Evolutionary conservation across 64 coral and sea anemone species (phyloP).

Genomic region (Stylophora pistillata): DNA sequence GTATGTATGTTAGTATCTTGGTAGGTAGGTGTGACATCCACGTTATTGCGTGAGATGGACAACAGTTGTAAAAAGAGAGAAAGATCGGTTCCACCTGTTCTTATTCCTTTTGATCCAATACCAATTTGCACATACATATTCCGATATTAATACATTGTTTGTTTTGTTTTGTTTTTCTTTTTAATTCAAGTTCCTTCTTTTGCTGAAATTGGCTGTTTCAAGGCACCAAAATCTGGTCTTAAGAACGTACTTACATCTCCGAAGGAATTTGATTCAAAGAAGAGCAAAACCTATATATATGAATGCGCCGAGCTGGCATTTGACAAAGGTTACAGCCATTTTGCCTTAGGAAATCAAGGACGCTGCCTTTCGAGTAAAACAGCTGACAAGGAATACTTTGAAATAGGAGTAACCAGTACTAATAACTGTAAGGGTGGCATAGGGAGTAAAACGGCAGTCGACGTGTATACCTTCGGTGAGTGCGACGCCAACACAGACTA

Average conservation of each 20-base stretch:
- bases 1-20: too few relatives aligned
- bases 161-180: too few relatives aligned
- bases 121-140: too few relatives aligned
- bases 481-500: neutral
- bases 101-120: too few relatives aligned
- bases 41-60: too few relatives aligned
- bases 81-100: too few relatives aligned
- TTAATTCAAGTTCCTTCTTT: neutral
- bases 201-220: neutral
- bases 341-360: slow-evolving; percentile 39
- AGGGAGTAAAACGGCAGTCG: neutral
- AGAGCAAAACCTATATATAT: neutral
- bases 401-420: neutral
- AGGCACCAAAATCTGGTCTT: neutral
- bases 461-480: slow-evolving; percentile 26
- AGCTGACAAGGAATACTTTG: neutral
- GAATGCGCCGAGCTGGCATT: slow-evolving; percentile 3
- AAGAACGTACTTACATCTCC: neutral
- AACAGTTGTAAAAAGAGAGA: too few relatives aligned
- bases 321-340: slow-evolving; percentile 25
- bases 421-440: slow-evolving; percentile 1
- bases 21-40: too few relatives aligned
- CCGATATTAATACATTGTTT: too few relatives aligned
- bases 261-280: neutral
- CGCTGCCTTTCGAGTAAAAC: slow-evolving; percentile 11